Conservation (phyloP, 2,797 vertebrate species). For the Enteromius viviparus region DNA sequence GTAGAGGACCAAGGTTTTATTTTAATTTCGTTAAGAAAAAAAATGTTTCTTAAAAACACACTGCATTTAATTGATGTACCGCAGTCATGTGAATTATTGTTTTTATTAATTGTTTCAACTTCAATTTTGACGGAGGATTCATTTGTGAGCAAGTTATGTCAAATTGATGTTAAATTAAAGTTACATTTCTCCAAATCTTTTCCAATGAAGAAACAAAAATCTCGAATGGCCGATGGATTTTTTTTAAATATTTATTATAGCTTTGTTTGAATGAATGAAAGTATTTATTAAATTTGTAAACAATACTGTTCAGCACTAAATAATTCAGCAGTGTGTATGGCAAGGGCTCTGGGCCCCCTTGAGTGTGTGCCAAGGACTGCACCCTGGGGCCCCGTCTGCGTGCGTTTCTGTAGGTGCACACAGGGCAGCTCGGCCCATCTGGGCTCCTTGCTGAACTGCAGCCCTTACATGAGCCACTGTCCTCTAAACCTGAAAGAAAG, state of each 20-base stretch:
- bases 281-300: neutral
- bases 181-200: neutral
- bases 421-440: slow-evolving; percentile 65
- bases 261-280: neutral
- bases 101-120: neutral
- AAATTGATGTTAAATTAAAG: too few species aligned
- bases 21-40: neutral
- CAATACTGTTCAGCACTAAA: neutral
- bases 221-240: too few species aligned
- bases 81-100: neutral
- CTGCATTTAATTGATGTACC: neutral
- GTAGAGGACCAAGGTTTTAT: neutral
- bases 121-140: neutral
- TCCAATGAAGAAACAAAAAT: neutral
- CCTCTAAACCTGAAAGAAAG: slow-evolving; percentile 1
- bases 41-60: neutral
- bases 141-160: neutral
- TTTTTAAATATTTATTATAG: neutral
- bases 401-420: slow-evolving; percentile 56
- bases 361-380: slow-evolving; percentile 10
- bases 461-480: slow-evolving; percentile 5
- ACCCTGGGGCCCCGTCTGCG: slow-evolving; percentile 19
- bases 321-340: neutral
- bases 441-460: slow-evolving; percentile 50
- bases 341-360: neutral